Conservation (phyloP, 2,888 invertebrate genomes). For the Geophilus truncorum region DNA sequence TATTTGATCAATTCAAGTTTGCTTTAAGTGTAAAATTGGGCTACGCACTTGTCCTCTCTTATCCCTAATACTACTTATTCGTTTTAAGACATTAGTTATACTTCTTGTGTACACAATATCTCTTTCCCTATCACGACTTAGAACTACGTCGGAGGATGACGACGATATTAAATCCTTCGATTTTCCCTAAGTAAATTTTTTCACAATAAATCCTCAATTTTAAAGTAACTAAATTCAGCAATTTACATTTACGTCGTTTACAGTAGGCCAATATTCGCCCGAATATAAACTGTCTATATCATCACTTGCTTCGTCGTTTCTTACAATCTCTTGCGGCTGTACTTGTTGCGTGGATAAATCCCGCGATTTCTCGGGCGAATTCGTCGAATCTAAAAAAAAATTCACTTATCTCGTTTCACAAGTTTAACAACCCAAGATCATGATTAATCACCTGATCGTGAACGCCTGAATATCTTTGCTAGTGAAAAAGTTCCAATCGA, state of each 20-base stretch:
- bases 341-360: background rate
- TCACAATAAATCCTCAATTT: background rate
- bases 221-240: background rate
- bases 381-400: background rate
- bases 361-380: background rate
- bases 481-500: constrained; percentile 64
- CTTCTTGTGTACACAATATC: constrained; percentile 67
- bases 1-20: no score
- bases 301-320: background rate
- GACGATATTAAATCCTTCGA: background rate
- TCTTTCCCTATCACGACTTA: constrained; percentile 57
- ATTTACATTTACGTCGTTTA: background rate
- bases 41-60: constrained; percentile 46
- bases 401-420: background rate
- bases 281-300: background rate
- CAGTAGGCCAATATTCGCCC: background rate
- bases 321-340: background rate
- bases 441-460: constrained; percentile 34
- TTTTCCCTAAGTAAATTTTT: background rate
- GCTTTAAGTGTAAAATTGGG: no score
- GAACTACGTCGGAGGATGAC: background rate
- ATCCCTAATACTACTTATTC: constrained; percentile 78
- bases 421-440: no score
- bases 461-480: constrained; percentile 61
- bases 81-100: constrained; percentile 75